Conservation (phyloP, 2,113 vertebrate species). For the Galeopterus variegatus region DNA sequence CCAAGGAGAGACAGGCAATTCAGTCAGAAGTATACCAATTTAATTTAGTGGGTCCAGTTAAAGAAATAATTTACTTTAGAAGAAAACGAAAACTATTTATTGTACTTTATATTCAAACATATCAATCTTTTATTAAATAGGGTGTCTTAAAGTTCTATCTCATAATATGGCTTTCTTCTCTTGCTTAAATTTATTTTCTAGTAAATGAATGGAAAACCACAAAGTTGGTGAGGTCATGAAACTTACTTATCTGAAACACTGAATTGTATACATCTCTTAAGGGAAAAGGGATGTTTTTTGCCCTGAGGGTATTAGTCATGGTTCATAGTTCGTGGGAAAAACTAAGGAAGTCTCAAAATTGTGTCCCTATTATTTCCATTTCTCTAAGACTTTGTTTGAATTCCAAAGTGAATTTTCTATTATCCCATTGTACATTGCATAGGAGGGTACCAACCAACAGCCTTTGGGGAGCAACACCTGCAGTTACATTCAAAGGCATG, state of each 20-base stretch:
- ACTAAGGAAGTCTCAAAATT: slow-evolving; percentile 93
- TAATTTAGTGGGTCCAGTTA: slow-evolving; percentile 73
- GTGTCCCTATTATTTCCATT: slow-evolving; percentile 93
- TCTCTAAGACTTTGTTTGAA: slow-evolving; percentile 91
- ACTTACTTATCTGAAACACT: slow-evolving; percentile 89
- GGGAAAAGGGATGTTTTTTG: slow-evolving; percentile 89
- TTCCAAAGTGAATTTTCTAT: slow-evolving; percentile 93
- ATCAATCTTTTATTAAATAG: slow-evolving; percentile 73
- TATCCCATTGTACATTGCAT: slow-evolving; percentile 91
- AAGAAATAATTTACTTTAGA: slow-evolving; percentile 71
- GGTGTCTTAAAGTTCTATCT: slow-evolving; percentile 51
- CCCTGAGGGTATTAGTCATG: slow-evolving; percentile 94
- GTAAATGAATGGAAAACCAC: slow-evolving; percentile 87
- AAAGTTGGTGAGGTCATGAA: slow-evolving; percentile 90
- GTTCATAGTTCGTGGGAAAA: slow-evolving; percentile 92
- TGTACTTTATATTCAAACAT: slow-evolving; percentile 67
- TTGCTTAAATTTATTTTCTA: slow-evolving; percentile 82
- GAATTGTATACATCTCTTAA: slow-evolving; percentile 89
- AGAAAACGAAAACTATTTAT: neutral
- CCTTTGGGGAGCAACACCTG: slow-evolving; percentile 93
- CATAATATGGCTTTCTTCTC: slow-evolving; percentile 65
- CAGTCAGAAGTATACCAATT: slow-evolving; percentile 69
- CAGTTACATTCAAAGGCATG: slow-evolving; percentile 92
- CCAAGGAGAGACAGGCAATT: slow-evolving; percentile 77
- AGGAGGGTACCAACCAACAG: slow-evolving; percentile 91